Percentiles rank a stretch among this genome's conserved stretches.
These are phyloP conservation scores for Connochaetes taurinus DNA, from an alignment of 2,113 vertebrate species.

Conservation along the genomic window DNA sequence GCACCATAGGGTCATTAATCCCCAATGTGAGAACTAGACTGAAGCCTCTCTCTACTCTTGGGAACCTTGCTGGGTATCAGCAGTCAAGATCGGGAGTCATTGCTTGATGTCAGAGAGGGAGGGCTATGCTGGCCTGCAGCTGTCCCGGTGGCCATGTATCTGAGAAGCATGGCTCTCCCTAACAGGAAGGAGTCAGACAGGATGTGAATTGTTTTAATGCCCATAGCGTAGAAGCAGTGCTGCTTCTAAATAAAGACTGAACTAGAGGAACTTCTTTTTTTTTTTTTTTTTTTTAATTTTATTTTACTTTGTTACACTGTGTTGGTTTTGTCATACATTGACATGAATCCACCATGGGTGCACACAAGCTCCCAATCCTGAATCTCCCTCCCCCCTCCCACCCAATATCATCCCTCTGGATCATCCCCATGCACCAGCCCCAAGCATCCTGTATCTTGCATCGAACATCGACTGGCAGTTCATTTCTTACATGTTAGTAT, in stretches of 20 bases:
- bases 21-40: not conserved
- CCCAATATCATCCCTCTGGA: no score
- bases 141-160: fast-evolving
- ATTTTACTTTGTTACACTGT: no score
- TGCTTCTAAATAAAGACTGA: not conserved
- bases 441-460: no score
- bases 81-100: not conserved
- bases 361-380: no score
- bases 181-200: not conserved
- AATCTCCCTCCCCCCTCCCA: no score
- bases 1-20: not conserved
- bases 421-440: no score
- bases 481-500: no score
- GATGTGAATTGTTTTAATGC: not conserved
- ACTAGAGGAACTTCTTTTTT: not conserved
- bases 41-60: not conserved
- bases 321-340: no score
- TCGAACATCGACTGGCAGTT: no score
- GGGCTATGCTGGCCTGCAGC: not conserved
- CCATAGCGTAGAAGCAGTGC: not conserved
- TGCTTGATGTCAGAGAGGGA: not conserved
- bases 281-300: no score
- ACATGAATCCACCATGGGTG: no score
- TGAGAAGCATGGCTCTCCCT: not conserved
- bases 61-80: not conserved